Percentiles rank a stretch among this genome's conserved stretches.
Evolutionary conservation across 2,797 vertebrate species (phyloP).

Genomic region (Zonotrichia albicollis): DNA sequence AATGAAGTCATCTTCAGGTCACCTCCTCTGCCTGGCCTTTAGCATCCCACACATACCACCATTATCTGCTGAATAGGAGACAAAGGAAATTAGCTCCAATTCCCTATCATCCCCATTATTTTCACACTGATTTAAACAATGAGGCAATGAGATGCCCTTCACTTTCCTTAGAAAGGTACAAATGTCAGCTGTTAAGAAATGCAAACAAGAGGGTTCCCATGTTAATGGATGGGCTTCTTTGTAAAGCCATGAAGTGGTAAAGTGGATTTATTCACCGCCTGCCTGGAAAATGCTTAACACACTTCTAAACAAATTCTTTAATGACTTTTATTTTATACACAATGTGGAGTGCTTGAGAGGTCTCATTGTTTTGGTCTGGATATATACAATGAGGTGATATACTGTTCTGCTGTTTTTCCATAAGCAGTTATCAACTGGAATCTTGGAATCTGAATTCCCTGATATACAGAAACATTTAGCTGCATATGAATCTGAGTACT

Average conservation of each 20-base stretch:
- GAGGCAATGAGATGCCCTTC: slow-evolving; percentile 81
- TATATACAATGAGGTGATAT: not conserved
- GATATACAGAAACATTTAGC: not conserved
- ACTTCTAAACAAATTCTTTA: slow-evolving; percentile 65
- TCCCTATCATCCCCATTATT: slow-evolving; percentile 76
- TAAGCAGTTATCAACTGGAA: not conserved
- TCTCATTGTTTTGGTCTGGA: slow-evolving; percentile 29
- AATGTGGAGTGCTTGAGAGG: not conserved
- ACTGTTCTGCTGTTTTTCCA: not conserved
- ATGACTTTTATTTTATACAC: slow-evolving; percentile 37
- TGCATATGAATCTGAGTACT: not conserved
- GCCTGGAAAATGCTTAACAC: slow-evolving; percentile 59
- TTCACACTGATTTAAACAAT: slow-evolving; percentile 80
- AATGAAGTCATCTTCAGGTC: slow-evolving; percentile 86
- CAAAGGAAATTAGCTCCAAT: slow-evolving; percentile 82
- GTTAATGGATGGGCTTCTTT: slow-evolving; percentile 77
- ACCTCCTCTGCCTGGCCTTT: slow-evolving; percentile 79
- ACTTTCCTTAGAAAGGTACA: slow-evolving; percentile 78
- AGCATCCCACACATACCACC: slow-evolving; percentile 76
- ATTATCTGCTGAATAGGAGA: slow-evolving; percentile 84
- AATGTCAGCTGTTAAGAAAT: slow-evolving; percentile 83
- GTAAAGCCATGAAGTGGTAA: slow-evolving; percentile 65
- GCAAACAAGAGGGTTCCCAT: slow-evolving; percentile 77
- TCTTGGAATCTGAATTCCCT: not conserved
- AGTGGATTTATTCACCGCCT: slow-evolving; percentile 58